A percentile compares a stretch with the other conserved stretches of the same genome.
These are phyloP conservation scores for Drosophila subsilvestris DNA, from an alignment of 2,888 invertebrate species.

Conservation along the genomic window DNA sequence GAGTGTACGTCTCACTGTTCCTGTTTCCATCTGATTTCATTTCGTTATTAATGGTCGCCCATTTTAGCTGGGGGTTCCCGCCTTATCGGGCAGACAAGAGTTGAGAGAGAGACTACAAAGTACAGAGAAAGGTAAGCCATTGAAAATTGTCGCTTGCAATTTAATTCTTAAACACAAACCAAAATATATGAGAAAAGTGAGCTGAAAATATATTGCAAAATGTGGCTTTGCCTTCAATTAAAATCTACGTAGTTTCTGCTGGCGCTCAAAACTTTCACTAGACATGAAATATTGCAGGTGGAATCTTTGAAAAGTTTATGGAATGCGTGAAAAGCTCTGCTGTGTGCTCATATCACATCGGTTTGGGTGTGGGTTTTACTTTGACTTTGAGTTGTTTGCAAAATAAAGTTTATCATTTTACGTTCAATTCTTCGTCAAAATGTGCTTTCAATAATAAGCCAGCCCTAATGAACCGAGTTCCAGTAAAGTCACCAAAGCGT, in stretches of 20 bases:
- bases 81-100: slow-evolving; percentile 13
- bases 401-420: background rate
- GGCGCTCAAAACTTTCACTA: background rate
- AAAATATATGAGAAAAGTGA: too few relatives aligned
- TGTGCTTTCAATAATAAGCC: background rate
- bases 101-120: slow-evolving; percentile 19
- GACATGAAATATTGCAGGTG: background rate
- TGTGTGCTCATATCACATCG: too few relatives aligned
- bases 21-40: slow-evolving; percentile 23
- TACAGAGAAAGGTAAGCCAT: background rate
- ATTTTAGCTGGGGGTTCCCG: slow-evolving; percentile 23
- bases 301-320: background rate
- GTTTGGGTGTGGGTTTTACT: too few relatives aligned
- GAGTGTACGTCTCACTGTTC: background rate
- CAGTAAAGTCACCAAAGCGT: background rate
- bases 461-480: background rate
- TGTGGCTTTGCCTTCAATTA: too few relatives aligned
- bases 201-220: background rate
- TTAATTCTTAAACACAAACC: too few relatives aligned
- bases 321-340: too few relatives aligned
- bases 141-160: background rate
- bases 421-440: background rate
- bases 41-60: slow-evolving; percentile 52
- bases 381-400: too few relatives aligned
- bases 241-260: too few relatives aligned